Conservation (phyloP, 2,797 vertebrate genomes). For the Xyrichtys novacula region DNA sequence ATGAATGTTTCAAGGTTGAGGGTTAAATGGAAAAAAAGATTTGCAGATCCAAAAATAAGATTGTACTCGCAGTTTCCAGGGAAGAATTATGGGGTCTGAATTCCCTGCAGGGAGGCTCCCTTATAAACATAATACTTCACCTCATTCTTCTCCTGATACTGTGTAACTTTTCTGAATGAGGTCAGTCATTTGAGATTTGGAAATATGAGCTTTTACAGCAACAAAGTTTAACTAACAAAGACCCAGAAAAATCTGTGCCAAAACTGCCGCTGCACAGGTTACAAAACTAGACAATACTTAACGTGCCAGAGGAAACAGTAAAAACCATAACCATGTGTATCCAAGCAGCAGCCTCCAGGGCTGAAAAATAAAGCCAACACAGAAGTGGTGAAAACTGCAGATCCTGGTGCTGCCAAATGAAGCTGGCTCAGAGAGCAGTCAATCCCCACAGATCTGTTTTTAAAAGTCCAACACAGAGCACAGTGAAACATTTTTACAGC, state of each 20-base stretch:
- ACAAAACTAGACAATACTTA: slow-evolving; percentile 49
- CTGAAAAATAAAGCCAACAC: not conserved
- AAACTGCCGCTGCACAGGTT: slow-evolving; percentile 38
- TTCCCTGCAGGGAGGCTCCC: too few relatives aligned
- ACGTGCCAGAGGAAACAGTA: slow-evolving; percentile 32
- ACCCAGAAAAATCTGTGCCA: slow-evolving; percentile 12
- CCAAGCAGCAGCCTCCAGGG: not conserved
- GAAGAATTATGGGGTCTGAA: too few relatives aligned
- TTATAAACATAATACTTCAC: too few relatives aligned
- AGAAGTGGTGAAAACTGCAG: slow-evolving; percentile 3
- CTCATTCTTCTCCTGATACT: too few relatives aligned
- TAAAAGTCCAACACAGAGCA: not conserved
- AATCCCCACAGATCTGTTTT: not conserved
- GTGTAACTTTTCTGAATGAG: not conserved
- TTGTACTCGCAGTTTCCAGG: too few relatives aligned
- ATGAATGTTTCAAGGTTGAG: too few relatives aligned
- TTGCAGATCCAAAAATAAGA: too few relatives aligned
- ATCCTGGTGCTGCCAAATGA: not conserved
- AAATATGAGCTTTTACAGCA: not conserved
- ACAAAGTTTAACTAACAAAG: not conserved
- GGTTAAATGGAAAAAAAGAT: too few relatives aligned
- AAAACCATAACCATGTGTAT: slow-evolving; percentile 26
- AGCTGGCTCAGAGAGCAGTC: not conserved
- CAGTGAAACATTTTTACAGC: not conserved
- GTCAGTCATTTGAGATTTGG: slow-evolving; percentile 21